Evolutionary conservation across 2,888 invertebrate genomes (phyloP).

Genomic region (Colostygia pectinataria): DNA sequence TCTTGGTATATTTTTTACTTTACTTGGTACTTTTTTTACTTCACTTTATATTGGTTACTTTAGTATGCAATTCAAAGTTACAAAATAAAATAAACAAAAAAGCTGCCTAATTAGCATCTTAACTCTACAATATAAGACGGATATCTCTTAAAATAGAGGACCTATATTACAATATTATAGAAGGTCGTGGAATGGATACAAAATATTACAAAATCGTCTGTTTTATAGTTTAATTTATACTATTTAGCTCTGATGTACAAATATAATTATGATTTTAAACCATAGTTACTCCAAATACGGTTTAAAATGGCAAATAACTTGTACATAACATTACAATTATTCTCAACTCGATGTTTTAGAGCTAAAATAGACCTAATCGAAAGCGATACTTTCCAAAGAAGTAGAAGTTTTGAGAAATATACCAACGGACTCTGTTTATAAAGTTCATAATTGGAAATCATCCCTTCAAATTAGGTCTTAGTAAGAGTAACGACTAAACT

Average conservation of each 20-base stretch:
- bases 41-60: background rate
- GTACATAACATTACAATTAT: background rate
- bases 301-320: slow-evolving; percentile 10
- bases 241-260: slow-evolving; percentile 23
- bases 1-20: too few relatives aligned
- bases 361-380: slow-evolving; percentile 2
- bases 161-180: slow-evolving; percentile 70
- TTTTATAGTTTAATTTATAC: slow-evolving; percentile 30
- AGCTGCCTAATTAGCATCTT: slow-evolving; percentile 49
- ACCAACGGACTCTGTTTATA: background rate
- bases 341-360: background rate
- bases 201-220: slow-evolving; percentile 73
- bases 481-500: slow-evolving; percentile 43
- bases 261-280: slow-evolving; percentile 12
- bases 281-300: background rate
- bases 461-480: slow-evolving; percentile 4
- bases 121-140: slow-evolving; percentile 74
- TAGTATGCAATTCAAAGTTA: background rate
- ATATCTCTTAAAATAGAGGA: slow-evolving; percentile 72
- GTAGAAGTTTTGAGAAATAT: background rate
- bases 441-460: slow-evolving; percentile 4
- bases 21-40: too few relatives aligned
- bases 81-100: slow-evolving; percentile 13
- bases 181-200: slow-evolving; percentile 77
- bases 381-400: slow-evolving; percentile 1